Evolutionary conservation across 2,113 vertebrate species (phyloP), one percentile per base, ranked within the genome.

Genomic region (Corapipo altera): DNA sequence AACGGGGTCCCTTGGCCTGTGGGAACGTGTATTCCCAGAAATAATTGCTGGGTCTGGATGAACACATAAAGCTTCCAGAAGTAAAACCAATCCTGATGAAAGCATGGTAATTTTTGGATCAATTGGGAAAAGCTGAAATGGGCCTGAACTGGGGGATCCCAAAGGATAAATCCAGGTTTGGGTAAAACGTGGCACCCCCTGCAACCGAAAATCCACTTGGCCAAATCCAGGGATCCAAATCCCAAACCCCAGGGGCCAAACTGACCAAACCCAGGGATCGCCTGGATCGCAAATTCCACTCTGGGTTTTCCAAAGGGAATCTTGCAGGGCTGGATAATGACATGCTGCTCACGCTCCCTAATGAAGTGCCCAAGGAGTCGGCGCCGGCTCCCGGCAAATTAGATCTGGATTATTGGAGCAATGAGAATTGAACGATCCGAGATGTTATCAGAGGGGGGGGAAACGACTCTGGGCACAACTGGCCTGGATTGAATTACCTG

Each of bases 381-480:
- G 43, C 15, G 24, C 59, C 5, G 30, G 83, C 95, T 96, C 93
- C 69, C 7, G 21, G 96, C 87, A 96, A 97, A 96, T 93, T n/a
- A 93, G 93, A 82, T 89, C 49, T 83, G 96, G 97, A 95, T 97
- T 95, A 85, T 96, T 78, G 96, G 96, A 97, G 96, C 92, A 80
- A 69, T 16, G 97, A 93, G 97, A 65, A 85, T 66, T 88, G 96
- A 97, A 61, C 1, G 67, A 96, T 74, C 91, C 7, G 44, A 59
- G 93, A 89, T 87, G 71, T 35, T 3, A 49, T 73, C 28, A 1
- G 77, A 62, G 52, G 35, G 49, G 77, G 77, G 27, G 5, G 17
- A 57, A 73, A 75, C 16, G 9, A 8, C 55, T 57, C 55, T 19
- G 8, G 55, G 55, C 55, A 22, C 55, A 22, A 57, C 37, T 3